phyloP scores from a whole-genome alignment of 2,797 vertebrate genomes.

The Leptatherina wallacei region DNA sequence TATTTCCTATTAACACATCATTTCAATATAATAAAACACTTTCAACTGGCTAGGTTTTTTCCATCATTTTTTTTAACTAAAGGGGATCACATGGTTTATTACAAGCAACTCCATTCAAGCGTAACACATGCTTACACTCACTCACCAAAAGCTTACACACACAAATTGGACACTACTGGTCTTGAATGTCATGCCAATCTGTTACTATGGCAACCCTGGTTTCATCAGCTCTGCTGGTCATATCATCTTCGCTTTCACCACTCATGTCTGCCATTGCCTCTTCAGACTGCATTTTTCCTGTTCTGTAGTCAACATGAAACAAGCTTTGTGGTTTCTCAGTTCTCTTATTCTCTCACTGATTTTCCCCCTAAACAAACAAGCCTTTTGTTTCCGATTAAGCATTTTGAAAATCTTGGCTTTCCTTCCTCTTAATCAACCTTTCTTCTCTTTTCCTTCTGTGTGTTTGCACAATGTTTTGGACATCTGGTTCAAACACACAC shows the following conservation, averaged over 20 bases:
- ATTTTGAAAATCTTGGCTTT: conserved; percentile 45
- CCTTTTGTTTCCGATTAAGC: conserved; percentile 62
- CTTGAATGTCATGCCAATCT: conserved; percentile 71
- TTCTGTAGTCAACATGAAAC: conserved; percentile 59
- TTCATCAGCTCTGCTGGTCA: conserved; percentile 57
- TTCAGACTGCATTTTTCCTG: conserved; percentile 57
- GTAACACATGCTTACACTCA: conserved; percentile 7
- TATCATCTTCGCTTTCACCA: conserved; percentile 49
- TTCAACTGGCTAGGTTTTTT: neutral
- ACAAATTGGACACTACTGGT: conserved; percentile 52
- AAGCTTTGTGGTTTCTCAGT: conserved; percentile 50
- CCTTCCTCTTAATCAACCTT: conserved; percentile 44
- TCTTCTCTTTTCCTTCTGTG: conserved; percentile 21
- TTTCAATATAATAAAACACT: neutral
- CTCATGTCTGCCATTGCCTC: conserved; percentile 56
- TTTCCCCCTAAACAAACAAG: conserved; percentile 46
- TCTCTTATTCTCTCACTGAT: conserved; percentile 52
- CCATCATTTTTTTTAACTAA: too few species aligned
- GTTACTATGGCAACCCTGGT: conserved; percentile 77
- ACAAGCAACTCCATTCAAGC: neutral
- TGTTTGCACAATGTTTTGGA: conserved; percentile 59
- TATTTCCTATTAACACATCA: too few species aligned
- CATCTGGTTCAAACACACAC: conserved; percentile 47
- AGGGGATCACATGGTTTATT: neutral
- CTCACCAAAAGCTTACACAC: neutral